These are phyloP conservation scores for Geophilus truncorum DNA, from an alignment of 2,888 invertebrate species.

Conservation along the genomic window DNA sequence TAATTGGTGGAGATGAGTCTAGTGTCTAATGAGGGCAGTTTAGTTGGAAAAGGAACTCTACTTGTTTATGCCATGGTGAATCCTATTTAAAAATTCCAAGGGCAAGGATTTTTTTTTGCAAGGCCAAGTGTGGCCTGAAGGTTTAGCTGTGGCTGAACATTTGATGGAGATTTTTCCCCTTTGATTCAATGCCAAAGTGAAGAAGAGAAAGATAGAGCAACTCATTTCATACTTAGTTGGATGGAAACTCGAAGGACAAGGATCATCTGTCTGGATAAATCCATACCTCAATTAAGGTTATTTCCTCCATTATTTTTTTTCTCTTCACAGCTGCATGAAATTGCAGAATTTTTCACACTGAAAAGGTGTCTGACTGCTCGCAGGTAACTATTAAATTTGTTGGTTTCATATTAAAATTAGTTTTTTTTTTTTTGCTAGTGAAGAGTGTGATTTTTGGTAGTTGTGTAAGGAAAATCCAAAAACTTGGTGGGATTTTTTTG, in stretches of 20 bases:
- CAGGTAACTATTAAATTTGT: neutral
- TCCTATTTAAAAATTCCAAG: neutral
- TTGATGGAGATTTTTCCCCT: conserved; percentile 21
- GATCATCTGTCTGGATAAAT: conserved; percentile 9
- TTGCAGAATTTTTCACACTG: neutral
- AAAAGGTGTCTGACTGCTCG: neutral
- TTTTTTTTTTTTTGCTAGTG: too few relatives aligned
- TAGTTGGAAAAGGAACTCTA: neutral
- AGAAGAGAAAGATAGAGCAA: neutral
- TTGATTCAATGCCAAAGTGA: conserved; percentile 11
- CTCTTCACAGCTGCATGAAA: neutral
- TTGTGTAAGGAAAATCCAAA: too few relatives aligned
- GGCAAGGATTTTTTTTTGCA: neutral
- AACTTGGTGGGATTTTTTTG: too few relatives aligned
- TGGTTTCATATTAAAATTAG: too few relatives aligned
- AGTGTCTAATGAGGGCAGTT: neutral
- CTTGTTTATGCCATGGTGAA: neutral
- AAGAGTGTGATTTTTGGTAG: too few relatives aligned
- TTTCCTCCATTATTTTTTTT: neutral
- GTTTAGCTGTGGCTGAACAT: neutral
- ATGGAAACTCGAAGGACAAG: neutral
- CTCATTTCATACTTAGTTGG: neutral
- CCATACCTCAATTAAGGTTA: neutral
- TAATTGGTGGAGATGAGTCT: neutral
- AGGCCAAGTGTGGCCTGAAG: conserved; percentile 10